phyloP scores from a whole-genome alignment of 2,888 invertebrate genomes.

The Melanchra persicariae region DNA sequence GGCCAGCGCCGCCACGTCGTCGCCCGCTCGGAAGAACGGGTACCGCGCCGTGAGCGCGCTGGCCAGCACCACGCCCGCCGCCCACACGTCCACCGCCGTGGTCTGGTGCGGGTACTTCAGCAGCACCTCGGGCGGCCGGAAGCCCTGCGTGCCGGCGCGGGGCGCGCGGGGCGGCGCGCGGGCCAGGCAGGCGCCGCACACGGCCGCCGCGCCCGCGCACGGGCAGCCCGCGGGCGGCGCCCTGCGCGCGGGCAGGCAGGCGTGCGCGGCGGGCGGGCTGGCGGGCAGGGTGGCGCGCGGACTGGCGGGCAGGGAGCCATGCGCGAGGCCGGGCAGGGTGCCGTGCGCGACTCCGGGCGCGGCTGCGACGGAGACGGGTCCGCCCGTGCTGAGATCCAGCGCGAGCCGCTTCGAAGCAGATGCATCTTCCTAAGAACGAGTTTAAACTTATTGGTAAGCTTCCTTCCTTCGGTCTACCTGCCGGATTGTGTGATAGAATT shows the following conservation, averaged over 20 bases:
- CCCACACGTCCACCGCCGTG: conserved; percentile 97
- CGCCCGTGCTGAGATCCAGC: conserved; percentile 75
- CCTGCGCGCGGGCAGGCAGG: conserved; percentile 90
- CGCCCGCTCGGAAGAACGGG: conserved; percentile 96
- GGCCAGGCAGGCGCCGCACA: conserved; percentile 92
- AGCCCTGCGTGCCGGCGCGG: conserved; percentile 97
- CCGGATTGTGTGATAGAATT: too few relatives aligned
- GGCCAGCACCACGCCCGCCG: conserved; percentile 95
- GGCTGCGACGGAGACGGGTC: conserved; percentile 52
- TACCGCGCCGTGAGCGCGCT: conserved; percentile 94
- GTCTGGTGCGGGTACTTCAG: conserved; percentile 95
- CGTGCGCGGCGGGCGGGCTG: conserved; percentile 87
- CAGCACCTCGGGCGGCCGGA: conserved; percentile 96
- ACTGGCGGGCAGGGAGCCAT: conserved; percentile 16
- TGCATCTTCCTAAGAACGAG: conserved; percentile 60
- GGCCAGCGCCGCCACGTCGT: conserved; percentile 93
- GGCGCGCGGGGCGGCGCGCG: conserved; percentile 93
- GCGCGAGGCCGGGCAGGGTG: conserved; percentile 91
- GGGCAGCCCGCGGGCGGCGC: conserved; percentile 90
- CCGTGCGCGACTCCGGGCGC: conserved; percentile 46
- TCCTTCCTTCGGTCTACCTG: too few relatives aligned
- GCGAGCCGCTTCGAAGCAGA: conserved; percentile 79
- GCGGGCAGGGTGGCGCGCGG: conserved; percentile 88
- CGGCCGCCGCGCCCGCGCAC: conserved; percentile 92
- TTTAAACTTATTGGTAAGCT: too few relatives aligned